Base-by-base conservation (phyloP, 1,140 invertebrate species). In the Cherax destructor region DNA sequence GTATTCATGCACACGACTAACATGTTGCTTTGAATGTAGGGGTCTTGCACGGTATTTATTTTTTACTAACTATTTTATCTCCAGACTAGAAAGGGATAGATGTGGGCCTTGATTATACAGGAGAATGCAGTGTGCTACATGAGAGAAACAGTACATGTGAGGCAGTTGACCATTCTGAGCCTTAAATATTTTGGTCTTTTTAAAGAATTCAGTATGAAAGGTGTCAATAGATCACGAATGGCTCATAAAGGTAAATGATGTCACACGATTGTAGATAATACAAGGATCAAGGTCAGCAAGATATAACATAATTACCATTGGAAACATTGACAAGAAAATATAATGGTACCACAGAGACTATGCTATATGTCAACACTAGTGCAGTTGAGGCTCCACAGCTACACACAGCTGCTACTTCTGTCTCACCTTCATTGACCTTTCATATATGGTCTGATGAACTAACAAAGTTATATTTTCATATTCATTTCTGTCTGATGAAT, bases 1-100 rank as follows among this genome's bases (percentile, higher is more conserved):
- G 49, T 81, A 50, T 81, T 81, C 79, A 81, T 81, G 79, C 79
- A 81, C 69, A 81, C 30, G 49, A 56, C 61, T 21, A 65, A 81
- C 18, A 81, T n/a, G 47, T 56, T 81, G 50, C 56, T 81, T 59
- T 59, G n/a, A 24, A 56, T 81, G 50, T 81, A 81, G 16, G 9
- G 50, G 79, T 81, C 79, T 81, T 81, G 79, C 50, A 81, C 56
- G 56, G 30, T 52, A 18, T 81, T 56, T 81, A 81, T 81, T 59
- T 81, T 81, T 59, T 59, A 65, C 61, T 65, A 65, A 65, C 79
- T 81, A 81, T 81, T 49, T 81, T 47, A 81, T 59, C 79, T 59
- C 79, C 50, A 81, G 21, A 81, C 79, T 81, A 30, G 50, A 81
- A 50, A 81, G 79, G 50, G 47, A 52, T 81, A 81, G 50, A 59